Evolutionary conservation across 1,140 invertebrate genomes (phyloP), one percentile per base, ranked within the genome.

Genomic region (Periplaneta americana): DNA sequence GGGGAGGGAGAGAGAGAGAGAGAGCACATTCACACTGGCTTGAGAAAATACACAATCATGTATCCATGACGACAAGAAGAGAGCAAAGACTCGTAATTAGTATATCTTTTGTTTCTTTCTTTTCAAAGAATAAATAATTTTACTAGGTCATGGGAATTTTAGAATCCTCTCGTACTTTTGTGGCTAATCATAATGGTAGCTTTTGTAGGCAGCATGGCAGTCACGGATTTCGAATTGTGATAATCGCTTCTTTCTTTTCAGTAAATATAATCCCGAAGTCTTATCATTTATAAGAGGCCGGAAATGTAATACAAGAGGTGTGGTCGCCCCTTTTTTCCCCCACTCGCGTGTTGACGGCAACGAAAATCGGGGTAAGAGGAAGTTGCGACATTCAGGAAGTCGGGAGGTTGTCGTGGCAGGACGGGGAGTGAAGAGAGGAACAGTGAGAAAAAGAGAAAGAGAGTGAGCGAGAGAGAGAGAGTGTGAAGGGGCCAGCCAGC

Each of bases 381-480:
- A 81, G 74, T 82, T 80, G 81, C 81, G 81, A 35, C 81, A 82
- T 82, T 82, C 77, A 82, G 74, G 78, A 80, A 80, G 81, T 78
- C 34, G 77, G 31, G 17, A 15, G 17, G 34, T 39, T 34, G 34
- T 22, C 35, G 77, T 13, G 79, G 39, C 48, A 48, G 6, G 31
- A n/a, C 78, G 39, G 8, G 28, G 17, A 17, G 18, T 22, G 35
- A 74, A 36, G 78, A 31, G 34, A 22, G 6, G 32, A 28, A n/a
- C 4, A 66, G 81, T 32, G 32, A 28, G 48, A 8, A 11, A n/a
- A 57, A n/a, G 39, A 57, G 39, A n/a, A 57, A n/a, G 39, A 11
- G 39, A n/a, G 13, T 11, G 39, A 57, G 13, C 13, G 39, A 57
- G 39, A 57, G 39, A n/a, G 39, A n/a, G 22, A n/a, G 13, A n/a